Conservation (phyloP, 2,888 invertebrate species). For the Phorcus lineatus region DNA sequence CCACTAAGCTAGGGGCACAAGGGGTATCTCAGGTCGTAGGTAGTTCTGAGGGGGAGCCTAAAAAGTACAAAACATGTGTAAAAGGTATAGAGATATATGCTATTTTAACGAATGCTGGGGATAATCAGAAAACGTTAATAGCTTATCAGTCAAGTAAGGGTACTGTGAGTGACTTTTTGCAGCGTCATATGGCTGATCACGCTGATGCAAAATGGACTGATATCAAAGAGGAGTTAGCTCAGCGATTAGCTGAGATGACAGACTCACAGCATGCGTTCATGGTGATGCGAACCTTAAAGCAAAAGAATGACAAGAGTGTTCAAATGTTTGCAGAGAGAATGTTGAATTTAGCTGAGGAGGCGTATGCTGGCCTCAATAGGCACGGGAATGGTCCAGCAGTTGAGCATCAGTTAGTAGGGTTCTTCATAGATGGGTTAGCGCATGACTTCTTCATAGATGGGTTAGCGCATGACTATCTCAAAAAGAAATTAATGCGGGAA, state of each 20-base stretch:
- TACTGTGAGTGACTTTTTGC: not conserved
- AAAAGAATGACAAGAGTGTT: not conserved
- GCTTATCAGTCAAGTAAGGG: not conserved
- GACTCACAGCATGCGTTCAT: not conserved
- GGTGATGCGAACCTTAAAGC: not conserved
- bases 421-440: not conserved
- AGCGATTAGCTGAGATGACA: not conserved
- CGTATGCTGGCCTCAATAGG: not conserved
- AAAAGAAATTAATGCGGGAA: constrained; percentile 1
- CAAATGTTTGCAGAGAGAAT: not conserved
- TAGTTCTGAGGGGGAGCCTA: not conserved
- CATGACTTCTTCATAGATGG: too few species aligned
- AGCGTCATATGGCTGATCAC: not conserved
- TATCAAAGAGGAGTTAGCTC: not conserved
- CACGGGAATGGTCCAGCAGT: not conserved
- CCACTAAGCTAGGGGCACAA: not conserved
- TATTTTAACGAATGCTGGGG: not conserved
- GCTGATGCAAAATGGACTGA: not conserved
- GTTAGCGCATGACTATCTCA: not conserved
- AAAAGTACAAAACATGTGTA: not conserved
- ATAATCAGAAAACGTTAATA: not conserved
- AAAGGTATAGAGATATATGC: not conserved
- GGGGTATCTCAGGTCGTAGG: not conserved
- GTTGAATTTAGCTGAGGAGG: not conserved
- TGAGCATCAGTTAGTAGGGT: constrained; percentile 15